These are phyloP conservation scores for Oophaga pumilio DNA, from an alignment of 2,113 vertebrate species.

Conservation along the genomic window DNA sequence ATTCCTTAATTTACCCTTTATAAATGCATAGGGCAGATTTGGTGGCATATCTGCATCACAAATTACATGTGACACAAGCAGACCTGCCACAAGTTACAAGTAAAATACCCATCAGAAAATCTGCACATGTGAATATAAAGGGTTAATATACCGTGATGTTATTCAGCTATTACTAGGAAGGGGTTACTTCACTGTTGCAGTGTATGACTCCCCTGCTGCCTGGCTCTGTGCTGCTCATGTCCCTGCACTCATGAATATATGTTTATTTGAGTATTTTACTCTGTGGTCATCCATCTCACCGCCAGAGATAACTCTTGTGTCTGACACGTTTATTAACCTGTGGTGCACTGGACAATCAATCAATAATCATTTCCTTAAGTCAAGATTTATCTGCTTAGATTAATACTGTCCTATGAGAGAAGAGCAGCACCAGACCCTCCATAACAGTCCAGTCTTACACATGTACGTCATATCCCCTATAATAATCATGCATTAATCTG, in stretches of 20 bases:
- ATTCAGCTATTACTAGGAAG: neutral
- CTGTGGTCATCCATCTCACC: neutral
- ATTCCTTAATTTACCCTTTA: too few species aligned
- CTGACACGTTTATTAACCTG: constrained; percentile 18
- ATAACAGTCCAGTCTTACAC: neutral
- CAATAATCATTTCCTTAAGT: neutral
- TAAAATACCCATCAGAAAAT: too few species aligned
- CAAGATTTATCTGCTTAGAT: neutral
- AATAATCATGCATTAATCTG: too few species aligned
- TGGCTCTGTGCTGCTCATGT: neutral
- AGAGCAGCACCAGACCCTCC: neutral
- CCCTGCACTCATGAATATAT: constrained; percentile 9
- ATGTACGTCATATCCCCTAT: too few species aligned
- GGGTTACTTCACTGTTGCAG: neutral
- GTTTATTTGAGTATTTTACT: neutral
- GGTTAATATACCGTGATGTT: neutral
- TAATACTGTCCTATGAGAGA: neutral
- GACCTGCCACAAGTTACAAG: too few species aligned
- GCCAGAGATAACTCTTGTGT: neutral
- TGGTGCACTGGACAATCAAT: neutral
- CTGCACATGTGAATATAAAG: neutral
- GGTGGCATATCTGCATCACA: too few species aligned
- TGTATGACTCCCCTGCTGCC: neutral
- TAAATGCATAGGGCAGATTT: too few species aligned
- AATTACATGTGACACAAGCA: too few species aligned